phyloP scores from a whole-genome alignment of 2,888 invertebrate species.

The Eupithecia subfuscata region DNA sequence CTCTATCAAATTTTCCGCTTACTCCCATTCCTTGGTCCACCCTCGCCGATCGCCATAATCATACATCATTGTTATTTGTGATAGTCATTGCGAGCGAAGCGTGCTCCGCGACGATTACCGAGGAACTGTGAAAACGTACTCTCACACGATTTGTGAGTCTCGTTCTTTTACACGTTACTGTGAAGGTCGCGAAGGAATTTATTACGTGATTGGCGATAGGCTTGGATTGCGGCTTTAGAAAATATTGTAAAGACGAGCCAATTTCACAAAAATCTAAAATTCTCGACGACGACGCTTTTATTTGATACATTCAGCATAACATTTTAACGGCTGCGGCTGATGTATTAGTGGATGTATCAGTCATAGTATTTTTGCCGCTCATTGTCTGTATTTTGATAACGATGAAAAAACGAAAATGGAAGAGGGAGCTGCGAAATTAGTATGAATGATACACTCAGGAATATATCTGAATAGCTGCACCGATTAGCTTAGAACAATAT shows the following conservation, averaged over 20 bases:
- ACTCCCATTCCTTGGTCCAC: slow-evolving; percentile 31
- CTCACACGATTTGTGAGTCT: slow-evolving; percentile 10
- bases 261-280: not conserved
- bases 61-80: slow-evolving; percentile 80
- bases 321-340: not conserved
- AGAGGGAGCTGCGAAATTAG: too few relatives aligned
- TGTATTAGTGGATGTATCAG: not conserved
- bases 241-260: not conserved
- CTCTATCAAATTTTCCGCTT: not conserved
- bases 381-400: not conserved
- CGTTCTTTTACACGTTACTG: slow-evolving; percentile 1
- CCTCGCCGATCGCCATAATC: slow-evolving; percentile 61
- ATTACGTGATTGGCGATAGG: not conserved
- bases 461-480: not conserved
- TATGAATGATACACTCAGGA: not conserved
- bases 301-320: not conserved
- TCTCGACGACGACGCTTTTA: not conserved
- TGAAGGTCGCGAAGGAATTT: not conserved
- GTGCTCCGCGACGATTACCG: slow-evolving; percentile 71
- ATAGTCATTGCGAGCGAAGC: slow-evolving; percentile 69
- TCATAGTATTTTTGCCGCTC: not conserved
- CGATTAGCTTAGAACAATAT: not conserved
- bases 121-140: slow-evolving; percentile 62
- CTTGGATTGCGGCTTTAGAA: not conserved
- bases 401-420: not conserved